Percentiles rank a stretch among this genome's conserved stretches.
Conservation (phyloP, 2,797 vertebrate species). For the Eutrigla gurnardus region DNA sequence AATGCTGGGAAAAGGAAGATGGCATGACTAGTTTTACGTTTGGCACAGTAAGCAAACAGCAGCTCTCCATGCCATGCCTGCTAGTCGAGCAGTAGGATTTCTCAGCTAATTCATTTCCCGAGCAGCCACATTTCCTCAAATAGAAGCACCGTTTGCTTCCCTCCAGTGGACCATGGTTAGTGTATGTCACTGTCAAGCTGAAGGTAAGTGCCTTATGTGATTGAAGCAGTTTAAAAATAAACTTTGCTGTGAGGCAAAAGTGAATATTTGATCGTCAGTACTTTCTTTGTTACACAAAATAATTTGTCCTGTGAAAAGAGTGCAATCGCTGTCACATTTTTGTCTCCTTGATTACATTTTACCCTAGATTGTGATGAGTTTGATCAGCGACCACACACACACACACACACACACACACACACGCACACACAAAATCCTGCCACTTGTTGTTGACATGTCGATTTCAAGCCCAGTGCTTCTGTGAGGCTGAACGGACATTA, state of each 20-base stretch:
- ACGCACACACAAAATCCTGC: background rate
- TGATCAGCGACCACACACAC: conserved; percentile 11
- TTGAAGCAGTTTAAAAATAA: conserved; percentile 48
- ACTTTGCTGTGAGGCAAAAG: conserved; percentile 14
- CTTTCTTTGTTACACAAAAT: background rate
- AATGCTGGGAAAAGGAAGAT: conserved; percentile 31
- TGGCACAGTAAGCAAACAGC: conserved; percentile 46
- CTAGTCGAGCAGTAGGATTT: conserved; percentile 39
- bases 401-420: background rate
- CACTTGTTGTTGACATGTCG: conserved; percentile 23
- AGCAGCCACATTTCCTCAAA: conserved; percentile 19
- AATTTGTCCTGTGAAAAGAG: conserved; percentile 1
- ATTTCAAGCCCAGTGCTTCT: conserved; percentile 9
- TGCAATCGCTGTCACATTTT: background rate
- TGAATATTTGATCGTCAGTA: conserved; percentile 37
- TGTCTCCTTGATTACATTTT: background rate
- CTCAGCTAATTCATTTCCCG: conserved; percentile 37
- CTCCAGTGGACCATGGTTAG: conserved; percentile 24
- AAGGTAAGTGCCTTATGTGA: background rate
- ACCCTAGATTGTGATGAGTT: background rate
- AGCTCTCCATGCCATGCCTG: conserved; percentile 20
- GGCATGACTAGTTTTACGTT: conserved; percentile 37
- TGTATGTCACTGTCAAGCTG: conserved; percentile 28
- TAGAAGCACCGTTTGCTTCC: conserved; percentile 24
- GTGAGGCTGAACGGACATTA: conserved; percentile 14